Evolutionary conservation across 2,113 vertebrate genomes (phyloP).

Genomic region (Illadopsis cleaveri): DNA sequence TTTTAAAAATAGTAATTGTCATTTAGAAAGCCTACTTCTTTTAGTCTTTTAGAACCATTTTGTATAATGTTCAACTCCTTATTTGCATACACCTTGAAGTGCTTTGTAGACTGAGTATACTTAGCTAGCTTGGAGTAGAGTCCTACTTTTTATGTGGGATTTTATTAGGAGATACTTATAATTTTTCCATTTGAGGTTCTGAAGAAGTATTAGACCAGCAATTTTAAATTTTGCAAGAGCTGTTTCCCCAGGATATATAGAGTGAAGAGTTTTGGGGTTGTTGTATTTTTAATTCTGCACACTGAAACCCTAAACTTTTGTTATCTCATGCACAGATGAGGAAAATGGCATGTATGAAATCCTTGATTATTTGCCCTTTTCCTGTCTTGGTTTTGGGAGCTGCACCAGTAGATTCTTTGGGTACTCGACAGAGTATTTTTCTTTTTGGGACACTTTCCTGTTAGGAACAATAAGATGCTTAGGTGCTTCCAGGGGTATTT

Average conservation of each 20-base stretch:
- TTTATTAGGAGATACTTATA: background rate
- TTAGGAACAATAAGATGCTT: background rate
- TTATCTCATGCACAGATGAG: background rate
- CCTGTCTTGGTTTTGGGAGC: background rate
- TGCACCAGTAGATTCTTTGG: background rate
- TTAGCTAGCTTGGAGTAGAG: background rate
- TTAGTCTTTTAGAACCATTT: background rate
- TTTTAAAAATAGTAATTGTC: background rate
- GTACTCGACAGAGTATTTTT: background rate
- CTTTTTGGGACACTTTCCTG: background rate
- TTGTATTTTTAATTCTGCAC: background rate
- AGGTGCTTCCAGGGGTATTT: background rate
- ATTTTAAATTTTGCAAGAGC: background rate
- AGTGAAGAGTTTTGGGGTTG: background rate
- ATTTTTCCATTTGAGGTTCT: background rate
- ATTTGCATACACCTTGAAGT: background rate
- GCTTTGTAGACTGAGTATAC: background rate
- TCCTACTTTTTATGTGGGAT: background rate
- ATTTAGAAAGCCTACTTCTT: background rate
- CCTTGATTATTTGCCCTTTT: background rate
- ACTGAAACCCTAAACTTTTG: background rate
- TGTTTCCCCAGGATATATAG: background rate
- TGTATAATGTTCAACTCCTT: background rate
- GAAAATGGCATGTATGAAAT: background rate
- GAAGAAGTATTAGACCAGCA: background rate